Evolutionary conservation across 2,888 invertebrate species (phyloP).

Genomic region (Bimastos eiseni): DNA sequence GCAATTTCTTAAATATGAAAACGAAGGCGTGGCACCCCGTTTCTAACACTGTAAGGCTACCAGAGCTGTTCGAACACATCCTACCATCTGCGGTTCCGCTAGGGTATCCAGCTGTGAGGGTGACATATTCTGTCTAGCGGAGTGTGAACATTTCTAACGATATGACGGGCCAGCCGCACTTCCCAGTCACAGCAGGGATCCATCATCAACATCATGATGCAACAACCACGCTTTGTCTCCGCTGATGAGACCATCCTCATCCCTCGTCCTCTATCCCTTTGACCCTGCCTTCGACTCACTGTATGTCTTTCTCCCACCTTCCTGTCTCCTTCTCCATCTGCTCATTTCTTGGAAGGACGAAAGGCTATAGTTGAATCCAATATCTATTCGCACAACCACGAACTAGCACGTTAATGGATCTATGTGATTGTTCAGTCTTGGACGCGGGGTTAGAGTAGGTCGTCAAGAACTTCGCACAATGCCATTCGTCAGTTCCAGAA

Average conservation of each 20-base stretch:
- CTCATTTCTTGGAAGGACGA: conserved; percentile 1
- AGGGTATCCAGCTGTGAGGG: not conserved
- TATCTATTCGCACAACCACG: not conserved
- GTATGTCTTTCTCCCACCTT: not conserved
- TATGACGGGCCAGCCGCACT: not conserved
- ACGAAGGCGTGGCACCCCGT: no score
- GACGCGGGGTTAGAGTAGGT: not conserved
- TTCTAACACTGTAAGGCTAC: no score
- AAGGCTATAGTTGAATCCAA: not conserved
- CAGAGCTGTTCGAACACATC: no score
- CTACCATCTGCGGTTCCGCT: no score
- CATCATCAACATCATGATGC: not conserved
- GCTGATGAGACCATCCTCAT: not conserved
- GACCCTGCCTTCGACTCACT: not conserved
- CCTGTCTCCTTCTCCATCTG: not conserved
- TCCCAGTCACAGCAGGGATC: not conserved
- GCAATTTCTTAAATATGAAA: no score
- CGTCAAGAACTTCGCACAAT: not conserved
- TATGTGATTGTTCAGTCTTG: not conserved
- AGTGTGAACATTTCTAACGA: not conserved
- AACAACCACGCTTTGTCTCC: not conserved
- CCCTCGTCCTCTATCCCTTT: not conserved
- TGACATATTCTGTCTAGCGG: not conserved
- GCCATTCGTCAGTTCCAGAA: no score
- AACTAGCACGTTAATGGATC: not conserved